Conservation (phyloP, 1,140 invertebrate genomes). For the Microplitis demolitor region DNA sequence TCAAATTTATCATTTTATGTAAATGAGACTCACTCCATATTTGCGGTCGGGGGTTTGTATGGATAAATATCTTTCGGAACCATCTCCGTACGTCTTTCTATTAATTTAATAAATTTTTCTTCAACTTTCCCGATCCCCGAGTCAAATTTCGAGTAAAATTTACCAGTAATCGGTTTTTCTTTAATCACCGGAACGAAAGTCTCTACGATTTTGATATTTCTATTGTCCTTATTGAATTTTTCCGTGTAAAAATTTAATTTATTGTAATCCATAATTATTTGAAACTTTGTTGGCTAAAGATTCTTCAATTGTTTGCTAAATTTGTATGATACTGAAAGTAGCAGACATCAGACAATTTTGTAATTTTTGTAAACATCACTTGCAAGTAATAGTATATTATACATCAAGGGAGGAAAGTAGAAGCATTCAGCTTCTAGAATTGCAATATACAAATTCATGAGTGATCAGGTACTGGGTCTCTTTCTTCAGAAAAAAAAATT, state of each 20-base stretch:
- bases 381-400: too few relatives aligned
- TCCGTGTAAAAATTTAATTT: constrained; percentile 45
- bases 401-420: too few relatives aligned
- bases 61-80: constrained; percentile 43
- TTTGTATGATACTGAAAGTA: too few relatives aligned
- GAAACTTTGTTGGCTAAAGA: too few relatives aligned
- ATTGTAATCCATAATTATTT: constrained; percentile 33
- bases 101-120: constrained; percentile 42
- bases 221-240: constrained; percentile 44
- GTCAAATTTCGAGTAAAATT: constrained; percentile 53
- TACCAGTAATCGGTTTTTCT: constrained; percentile 41
- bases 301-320: too few relatives aligned
- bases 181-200: constrained; percentile 36
- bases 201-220: constrained; percentile 34
- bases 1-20: constrained; percentile 5
- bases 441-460: too few relatives aligned
- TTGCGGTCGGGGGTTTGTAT: constrained; percentile 43
- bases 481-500: too few relatives aligned
- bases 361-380: too few relatives aligned
- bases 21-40: constrained; percentile 49
- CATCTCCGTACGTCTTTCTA: constrained; percentile 32
- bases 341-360: too few relatives aligned
- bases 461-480: too few relatives aligned
- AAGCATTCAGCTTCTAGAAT: too few relatives aligned
- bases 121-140: constrained; percentile 25